Evolutionary conservation across 1,140 invertebrate species (phyloP), one percentile per base, ranked within the genome.

Genomic region (Pemphigus obesinymphae): DNA sequence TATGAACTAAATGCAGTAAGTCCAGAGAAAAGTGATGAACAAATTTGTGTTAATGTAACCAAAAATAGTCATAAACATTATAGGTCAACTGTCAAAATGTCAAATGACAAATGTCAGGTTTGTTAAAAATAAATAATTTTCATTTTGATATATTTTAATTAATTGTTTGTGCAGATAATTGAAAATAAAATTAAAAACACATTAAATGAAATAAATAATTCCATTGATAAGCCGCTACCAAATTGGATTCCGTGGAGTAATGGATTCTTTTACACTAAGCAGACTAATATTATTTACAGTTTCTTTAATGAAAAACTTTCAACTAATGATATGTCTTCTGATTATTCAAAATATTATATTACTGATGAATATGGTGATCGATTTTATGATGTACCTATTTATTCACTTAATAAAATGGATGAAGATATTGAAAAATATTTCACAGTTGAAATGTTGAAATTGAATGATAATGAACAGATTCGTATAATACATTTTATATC

Each of bases 341-440:
- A 45, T 2, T 80, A 43, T 63, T 26, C 76, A 45, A 61, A 80
- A 45, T 55, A 80, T 61, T 80, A 55, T 4, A 80, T 80, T 11
- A 80, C 55, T 8, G 76, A 80, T 80, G 23, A 55, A 29, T 80
- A 80, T 61, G 76, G 76, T 5, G 76, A 80, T 80, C 34, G 76
- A 0, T 80, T 45, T 63, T 80, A 40, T 80, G 76, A 80, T 63
- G n/a, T 43, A 11, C 76, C 76, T 63, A 31, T 80, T 80, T 80
- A 80, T 63, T 43, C 43, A 45, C 55, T 80, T 20, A 23, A 80
- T 29, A 15, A 20, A 80, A 53, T 34, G 13, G 20, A 4, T 34
- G 50, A 15, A 5, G 20, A 23, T 29, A 37, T 58, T 3, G 15
- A 80, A 63, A 55, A 80, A 31, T 80, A 80, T 43, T 80, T 80